A percentile compares a stretch with the other conserved stretches of the same genome.
phyloP scores from a whole-genome alignment of 2,888 invertebrate species.

The Drosophila colorata region DNA sequence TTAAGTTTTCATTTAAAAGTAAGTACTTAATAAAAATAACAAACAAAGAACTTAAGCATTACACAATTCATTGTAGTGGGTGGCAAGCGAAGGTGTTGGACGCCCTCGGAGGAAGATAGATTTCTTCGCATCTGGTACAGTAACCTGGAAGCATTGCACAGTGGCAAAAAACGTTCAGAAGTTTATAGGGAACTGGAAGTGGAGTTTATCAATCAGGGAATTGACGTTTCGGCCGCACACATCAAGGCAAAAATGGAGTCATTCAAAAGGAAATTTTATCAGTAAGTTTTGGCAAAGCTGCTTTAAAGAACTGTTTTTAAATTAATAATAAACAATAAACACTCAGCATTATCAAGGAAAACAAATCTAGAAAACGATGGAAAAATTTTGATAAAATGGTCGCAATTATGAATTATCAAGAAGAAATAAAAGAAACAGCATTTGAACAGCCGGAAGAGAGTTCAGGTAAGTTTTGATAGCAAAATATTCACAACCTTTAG shows the following conservation, averaged over 20 bases:
- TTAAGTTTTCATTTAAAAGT: slow-evolving; percentile 1
- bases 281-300: slow-evolving; percentile 9
- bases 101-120: slow-evolving; percentile 12
- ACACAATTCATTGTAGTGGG: slow-evolving; percentile 19
- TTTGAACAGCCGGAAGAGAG: background rate
- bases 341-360: background rate
- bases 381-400: slow-evolving; percentile 13
- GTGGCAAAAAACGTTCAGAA: background rate
- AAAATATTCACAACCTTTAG: background rate
- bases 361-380: slow-evolving; percentile 1
- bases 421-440: background rate
- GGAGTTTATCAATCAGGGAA: slow-evolving; percentile 24
- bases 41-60: background rate
- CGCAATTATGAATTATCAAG: slow-evolving; percentile 12
- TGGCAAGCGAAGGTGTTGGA: slow-evolving; percentile 19
- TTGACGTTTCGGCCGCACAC: slow-evolving; percentile 2
- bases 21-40: background rate
- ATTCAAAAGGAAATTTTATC: slow-evolving; percentile 30
- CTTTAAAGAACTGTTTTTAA: too few species aligned
- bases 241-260: slow-evolving; percentile 44
- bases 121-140: slow-evolving; percentile 35
- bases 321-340: background rate
- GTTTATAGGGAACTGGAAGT: slow-evolving; percentile 11
- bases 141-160: background rate
- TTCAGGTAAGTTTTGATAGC: slow-evolving; percentile 26